These are phyloP conservation scores for Poecilia gillii DNA, from an alignment of 2,797 vertebrate genomes.

Conservation along the genomic window DNA sequence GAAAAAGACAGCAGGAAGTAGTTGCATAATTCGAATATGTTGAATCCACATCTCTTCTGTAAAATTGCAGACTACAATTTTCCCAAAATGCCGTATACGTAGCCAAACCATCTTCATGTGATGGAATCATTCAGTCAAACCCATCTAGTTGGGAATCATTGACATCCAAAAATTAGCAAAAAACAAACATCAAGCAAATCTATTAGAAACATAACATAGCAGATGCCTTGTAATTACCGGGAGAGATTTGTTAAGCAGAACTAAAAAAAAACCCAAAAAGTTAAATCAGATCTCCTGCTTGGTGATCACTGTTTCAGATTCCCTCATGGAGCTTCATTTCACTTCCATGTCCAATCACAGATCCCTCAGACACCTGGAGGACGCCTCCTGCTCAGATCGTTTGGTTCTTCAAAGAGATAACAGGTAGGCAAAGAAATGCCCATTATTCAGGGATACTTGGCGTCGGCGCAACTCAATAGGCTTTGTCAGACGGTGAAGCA, in stretches of 20 bases:
- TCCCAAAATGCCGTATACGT: no score
- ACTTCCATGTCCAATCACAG: conserved; percentile 16
- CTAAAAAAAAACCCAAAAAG: not conserved
- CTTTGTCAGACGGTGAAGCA: conserved; percentile 35
- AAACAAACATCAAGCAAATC: not conserved
- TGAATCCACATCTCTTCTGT: no score
- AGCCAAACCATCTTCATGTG: not conserved
- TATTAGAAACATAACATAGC: not conserved
- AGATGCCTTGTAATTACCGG: not conserved
- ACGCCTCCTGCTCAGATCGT: conserved; percentile 7
- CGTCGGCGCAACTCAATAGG: conserved; percentile 20
- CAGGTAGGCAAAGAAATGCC: conserved; percentile 51
- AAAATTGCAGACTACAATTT: no score
- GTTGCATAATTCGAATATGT: no score
- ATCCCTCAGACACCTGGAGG: conserved; percentile 25
- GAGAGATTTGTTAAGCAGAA: not conserved
- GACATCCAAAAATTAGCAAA: not conserved
- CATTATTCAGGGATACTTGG: conserved; percentile 58
- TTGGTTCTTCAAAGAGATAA: conserved; percentile 37
- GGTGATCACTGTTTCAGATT: not conserved
- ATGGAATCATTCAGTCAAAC: not conserved
- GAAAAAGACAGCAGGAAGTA: no score
- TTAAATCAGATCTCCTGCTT: not conserved
- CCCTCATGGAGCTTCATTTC: conserved; percentile 19
- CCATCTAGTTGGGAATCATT: not conserved